phyloP scores from a whole-genome alignment of 1,140 invertebrate species.

The Lutraria rhynchaena region DNA sequence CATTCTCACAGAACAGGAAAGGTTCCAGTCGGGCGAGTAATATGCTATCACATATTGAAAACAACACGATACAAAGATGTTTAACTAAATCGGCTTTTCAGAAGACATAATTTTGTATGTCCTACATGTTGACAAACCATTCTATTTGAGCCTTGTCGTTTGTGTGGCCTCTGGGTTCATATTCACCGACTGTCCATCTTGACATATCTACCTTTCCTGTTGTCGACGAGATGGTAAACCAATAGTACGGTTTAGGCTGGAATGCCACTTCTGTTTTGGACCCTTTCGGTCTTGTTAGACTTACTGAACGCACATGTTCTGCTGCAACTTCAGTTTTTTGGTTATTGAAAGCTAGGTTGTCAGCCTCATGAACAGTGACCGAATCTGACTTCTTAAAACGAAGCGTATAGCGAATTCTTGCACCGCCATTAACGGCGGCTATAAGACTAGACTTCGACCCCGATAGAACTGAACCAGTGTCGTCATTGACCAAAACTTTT shows the following conservation, averaged over 20 bases:
- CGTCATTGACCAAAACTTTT: not conserved
- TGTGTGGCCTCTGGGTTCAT: slow-evolving; percentile 8
- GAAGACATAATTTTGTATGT: no score
- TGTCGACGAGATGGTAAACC: slow-evolving; percentile 23
- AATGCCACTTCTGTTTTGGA: not conserved
- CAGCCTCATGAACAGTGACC: not conserved
- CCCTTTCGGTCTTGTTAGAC: not conserved
- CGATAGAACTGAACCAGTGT: not conserved
- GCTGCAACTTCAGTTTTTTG: slow-evolving; percentile 1
- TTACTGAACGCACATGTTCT: slow-evolving; percentile 15
- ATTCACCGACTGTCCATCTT: slow-evolving; percentile 29
- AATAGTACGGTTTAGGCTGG: slow-evolving; percentile 2
- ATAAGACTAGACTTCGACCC: slow-evolving; percentile 6
- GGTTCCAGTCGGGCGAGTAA: no score
- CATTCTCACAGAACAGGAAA: no score
- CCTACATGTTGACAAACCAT: slow-evolving; percentile 43
- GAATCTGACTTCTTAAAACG: not conserved
- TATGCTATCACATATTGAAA: no score
- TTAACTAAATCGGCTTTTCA: no score
- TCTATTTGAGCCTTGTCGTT: not conserved
- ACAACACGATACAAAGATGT: no score
- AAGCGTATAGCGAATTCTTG: slow-evolving; percentile 1
- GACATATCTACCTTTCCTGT: slow-evolving; percentile 29
- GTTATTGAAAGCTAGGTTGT: slow-evolving; percentile 7
- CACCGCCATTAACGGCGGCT: not conserved